A percentile compares a stretch with the other conserved stretches of the same genome.
Evolutionary conservation across 2,797 vertebrate species (phyloP).

Genomic region (Crypturellus tataupa): DNA sequence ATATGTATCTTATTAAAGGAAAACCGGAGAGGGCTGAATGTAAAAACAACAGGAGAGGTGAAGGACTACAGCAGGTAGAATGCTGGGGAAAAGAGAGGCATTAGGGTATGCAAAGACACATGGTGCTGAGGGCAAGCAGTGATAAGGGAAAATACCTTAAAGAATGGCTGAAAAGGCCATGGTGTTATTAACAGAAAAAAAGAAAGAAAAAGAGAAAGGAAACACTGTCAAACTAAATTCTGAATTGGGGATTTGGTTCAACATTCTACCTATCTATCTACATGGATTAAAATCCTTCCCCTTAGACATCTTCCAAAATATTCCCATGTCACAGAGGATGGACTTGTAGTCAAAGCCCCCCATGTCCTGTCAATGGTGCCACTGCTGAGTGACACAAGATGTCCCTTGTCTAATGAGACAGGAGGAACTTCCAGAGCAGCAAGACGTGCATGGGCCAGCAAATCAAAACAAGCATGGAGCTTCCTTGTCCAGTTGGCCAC

Average conservation of each 20-base stretch:
- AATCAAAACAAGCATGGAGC: neutral
- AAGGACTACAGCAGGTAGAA: neutral
- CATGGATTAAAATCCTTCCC: neutral
- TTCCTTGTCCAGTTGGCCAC: neutral
- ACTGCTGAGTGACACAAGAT: neutral
- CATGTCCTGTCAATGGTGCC: neutral
- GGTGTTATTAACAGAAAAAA: neutral
- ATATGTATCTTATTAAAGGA: neutral
- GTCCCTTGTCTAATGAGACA: accelerated
- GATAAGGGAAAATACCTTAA: neutral
- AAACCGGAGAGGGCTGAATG: neutral
- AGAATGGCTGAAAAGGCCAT: neutral
- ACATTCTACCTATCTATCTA: neutral
- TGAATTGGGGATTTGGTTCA: neutral
- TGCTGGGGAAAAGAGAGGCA: neutral
- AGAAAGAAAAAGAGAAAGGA: neutral
- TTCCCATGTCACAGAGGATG: neutral
- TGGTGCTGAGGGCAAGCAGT: neutral
- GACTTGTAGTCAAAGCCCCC: neutral
- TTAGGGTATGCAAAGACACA: neutral
- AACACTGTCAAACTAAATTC: neutral
- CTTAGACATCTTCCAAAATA: neutral
- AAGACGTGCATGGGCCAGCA: neutral
- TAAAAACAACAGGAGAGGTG: neutral
- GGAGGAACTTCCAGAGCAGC: neutral